These are phyloP conservation scores for Progne subis DNA, from an alignment of 2,113 vertebrate genomes.

Conservation along the genomic window DNA sequence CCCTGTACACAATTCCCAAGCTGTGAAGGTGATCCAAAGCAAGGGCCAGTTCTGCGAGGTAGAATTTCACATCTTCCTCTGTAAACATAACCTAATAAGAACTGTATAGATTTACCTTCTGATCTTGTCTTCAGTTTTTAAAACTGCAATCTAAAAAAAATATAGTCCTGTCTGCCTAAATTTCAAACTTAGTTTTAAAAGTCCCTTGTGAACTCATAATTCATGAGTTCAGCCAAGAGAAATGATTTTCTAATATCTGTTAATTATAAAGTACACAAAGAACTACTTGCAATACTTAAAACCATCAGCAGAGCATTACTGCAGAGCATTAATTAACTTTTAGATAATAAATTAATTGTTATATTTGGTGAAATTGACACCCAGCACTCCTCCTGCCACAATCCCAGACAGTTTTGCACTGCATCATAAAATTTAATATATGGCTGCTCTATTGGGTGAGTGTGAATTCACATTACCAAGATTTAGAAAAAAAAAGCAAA, in stretches of 20 bases:
- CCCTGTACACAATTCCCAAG: constrained; percentile 99
- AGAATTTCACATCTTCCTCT: constrained; percentile 99
- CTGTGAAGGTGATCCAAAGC: constrained; percentile 98
- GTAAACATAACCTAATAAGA: constrained; percentile 99
- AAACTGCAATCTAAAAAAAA: constrained; percentile 54
- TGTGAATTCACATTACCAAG: background rate
- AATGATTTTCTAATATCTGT: background rate
- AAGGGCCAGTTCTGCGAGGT: constrained; percentile 98
- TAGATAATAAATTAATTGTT: background rate
- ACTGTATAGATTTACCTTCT: constrained; percentile 95
- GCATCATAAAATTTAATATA: background rate
- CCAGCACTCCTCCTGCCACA: background rate
- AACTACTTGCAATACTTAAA: background rate
- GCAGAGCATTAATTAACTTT: background rate
- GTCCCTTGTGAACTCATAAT: background rate
- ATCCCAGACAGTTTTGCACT: background rate
- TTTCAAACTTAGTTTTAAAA: background rate
- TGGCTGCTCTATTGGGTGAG: background rate
- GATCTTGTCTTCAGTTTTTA: constrained; percentile 76
- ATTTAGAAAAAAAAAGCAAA: background rate
- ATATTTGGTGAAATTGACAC: background rate
- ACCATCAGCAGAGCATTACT: background rate
- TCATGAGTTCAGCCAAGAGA: background rate
- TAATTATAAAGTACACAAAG: background rate
- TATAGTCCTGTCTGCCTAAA: background rate